Evolutionary conservation across 2,797 vertebrate genomes (phyloP), one percentile per base, ranked within the genome.

Genomic region (Gambusia yucatana): DNA sequence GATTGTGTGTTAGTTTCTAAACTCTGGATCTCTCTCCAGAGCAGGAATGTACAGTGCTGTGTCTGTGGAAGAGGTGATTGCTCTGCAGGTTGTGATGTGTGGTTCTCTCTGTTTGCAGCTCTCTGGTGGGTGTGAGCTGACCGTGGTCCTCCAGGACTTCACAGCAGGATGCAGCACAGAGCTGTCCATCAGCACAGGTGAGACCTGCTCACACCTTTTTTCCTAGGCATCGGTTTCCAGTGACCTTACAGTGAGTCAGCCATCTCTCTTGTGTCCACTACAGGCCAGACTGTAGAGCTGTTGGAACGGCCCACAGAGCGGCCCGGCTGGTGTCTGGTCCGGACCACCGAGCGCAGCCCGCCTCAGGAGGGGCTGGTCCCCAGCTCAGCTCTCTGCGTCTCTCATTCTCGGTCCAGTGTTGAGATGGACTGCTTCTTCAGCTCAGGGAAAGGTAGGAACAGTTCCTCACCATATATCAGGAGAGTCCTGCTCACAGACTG

Each of bases 391-490:
- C 97, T 99, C 77, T 99, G 98, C 59, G 95, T 99, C 83, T 98
- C 98, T 30, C 98, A 98, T 88, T 99, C 98, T 0, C 96, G 98
- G n/a, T 99, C 98, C 96, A 99, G 98, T 0, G 97, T 99, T 89
- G 98, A 99, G 93, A 99, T 99, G 98, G 95, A 99, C 97, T 97
- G 98, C 95, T 96, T 98, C 96, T 91, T 96, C 96, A 90, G 96
- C 75, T 85, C 95, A 5, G 95, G 95, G 69, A 96, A 95, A 96
- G 96, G 96, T 96, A 94, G 87, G 1, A 33, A 16, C 28, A 0
- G 17, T 5, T 67, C 14, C 10, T 4, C 20, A 41, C 4, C 17
- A 48, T 67, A 16, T 59, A 28, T 28, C 52, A 25, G 52, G 52
- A 55, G 52, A 59, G 57, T 59, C 28, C 57, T 59, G 28, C n/a